phyloP scores from a whole-genome alignment of 1,140 invertebrate species.

The Drosophila sturtevanti region DNA sequence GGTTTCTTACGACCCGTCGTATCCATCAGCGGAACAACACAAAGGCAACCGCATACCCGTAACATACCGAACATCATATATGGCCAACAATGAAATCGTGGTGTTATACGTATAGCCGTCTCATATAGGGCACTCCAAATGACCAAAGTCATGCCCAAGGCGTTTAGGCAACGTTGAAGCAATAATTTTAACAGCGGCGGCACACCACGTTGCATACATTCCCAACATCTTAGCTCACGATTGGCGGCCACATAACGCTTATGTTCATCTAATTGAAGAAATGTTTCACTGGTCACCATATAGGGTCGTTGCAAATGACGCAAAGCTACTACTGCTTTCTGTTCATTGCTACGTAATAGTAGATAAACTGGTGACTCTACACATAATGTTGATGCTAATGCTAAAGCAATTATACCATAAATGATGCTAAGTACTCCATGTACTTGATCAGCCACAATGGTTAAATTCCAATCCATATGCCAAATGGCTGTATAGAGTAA shows the following conservation, averaged over 20 bases:
- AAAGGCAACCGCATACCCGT: conserved; percentile 52
- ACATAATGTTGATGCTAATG: conserved; percentile 43
- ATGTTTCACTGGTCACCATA: conserved; percentile 70
- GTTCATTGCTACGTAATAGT: conserved; percentile 54
- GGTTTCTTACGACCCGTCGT: conserved; percentile 62
- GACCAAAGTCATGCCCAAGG: conserved; percentile 53
- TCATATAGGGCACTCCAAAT: conserved; percentile 41
- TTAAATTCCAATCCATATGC: conserved; percentile 37
- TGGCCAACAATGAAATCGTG: conserved; percentile 56
- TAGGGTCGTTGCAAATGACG: conserved; percentile 65
- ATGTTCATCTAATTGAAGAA: conserved; percentile 68
- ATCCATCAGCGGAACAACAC: conserved; percentile 56
- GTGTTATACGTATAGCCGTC: conserved; percentile 30
- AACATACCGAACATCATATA: conserved; percentile 52
- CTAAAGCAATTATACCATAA: conserved; percentile 45
- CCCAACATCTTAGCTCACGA: conserved; percentile 30
- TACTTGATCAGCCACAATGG: conserved; percentile 58
- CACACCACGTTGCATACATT: conserved; percentile 28
- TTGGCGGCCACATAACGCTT: conserved; percentile 63
- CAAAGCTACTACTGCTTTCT: conserved; percentile 52
- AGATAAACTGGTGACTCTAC: conserved; percentile 69
- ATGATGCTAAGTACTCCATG: conserved; percentile 59
- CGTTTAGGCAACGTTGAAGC: conserved; percentile 44
- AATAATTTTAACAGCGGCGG: conserved; percentile 58
- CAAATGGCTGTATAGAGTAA: conserved; percentile 56